A percentile compares a stretch with the other conserved stretches of the same genome.
Evolutionary conservation across 2,113 vertebrate genomes (phyloP).

Genomic region (Vulpes vulpes): DNA sequence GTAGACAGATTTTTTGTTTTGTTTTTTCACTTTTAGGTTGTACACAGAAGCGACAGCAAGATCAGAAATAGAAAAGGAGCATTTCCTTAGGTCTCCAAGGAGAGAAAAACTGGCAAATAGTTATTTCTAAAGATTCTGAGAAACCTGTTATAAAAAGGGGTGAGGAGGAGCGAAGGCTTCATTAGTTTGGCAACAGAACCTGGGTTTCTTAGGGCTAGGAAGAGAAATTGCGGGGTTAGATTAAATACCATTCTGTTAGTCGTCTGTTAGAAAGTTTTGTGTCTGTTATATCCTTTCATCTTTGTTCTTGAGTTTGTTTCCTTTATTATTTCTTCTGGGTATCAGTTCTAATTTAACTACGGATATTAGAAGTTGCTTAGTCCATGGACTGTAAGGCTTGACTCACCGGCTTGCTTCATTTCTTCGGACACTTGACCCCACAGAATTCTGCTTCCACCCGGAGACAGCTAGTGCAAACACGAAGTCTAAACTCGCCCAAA

Average conservation of each 20-base stretch:
- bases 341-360: slow-evolving; percentile 8
- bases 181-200: not conserved
- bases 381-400: not conserved
- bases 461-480: not conserved
- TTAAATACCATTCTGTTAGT: not conserved
- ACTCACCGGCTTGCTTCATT: not conserved
- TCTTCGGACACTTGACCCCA: not conserved
- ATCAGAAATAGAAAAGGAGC: not conserved
- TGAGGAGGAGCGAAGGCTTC: not conserved
- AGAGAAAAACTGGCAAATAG: slow-evolving; percentile 42
- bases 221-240: not conserved
- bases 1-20: not conserved
- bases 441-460: slow-evolving; percentile 23
- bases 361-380: not conserved
- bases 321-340: slow-evolving; percentile 1
- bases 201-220: not conserved
- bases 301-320: slow-evolving; percentile 45
- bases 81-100: not conserved
- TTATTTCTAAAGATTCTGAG: slow-evolving; percentile 57
- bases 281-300: slow-evolving; percentile 34
- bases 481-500: not conserved
- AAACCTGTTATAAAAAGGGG: not conserved
- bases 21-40: not conserved
- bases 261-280: not conserved
- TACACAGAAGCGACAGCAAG: not conserved